Evolutionary conservation across 2,888 invertebrate genomes (phyloP).

Genomic region (Pseudoips prasinana): DNA sequence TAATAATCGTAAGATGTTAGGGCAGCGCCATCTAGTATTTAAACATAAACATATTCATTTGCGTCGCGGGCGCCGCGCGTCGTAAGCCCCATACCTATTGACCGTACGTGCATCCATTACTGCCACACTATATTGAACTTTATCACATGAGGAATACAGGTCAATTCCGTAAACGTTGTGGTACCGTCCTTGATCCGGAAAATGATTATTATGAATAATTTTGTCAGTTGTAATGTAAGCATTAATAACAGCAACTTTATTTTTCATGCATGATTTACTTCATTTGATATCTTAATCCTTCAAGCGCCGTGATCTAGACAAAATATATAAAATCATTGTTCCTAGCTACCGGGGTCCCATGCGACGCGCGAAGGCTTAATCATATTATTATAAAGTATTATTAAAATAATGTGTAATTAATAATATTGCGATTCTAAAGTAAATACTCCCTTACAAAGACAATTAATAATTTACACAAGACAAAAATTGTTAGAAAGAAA

Average conservation of each 20-base stretch:
- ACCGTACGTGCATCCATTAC: slow-evolving; percentile 8
- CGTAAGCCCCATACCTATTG: slow-evolving; percentile 1
- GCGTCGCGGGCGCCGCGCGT: slow-evolving; percentile 8
- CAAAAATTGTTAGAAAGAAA: slow-evolving; percentile 2
- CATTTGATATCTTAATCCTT: slow-evolving; percentile 2
- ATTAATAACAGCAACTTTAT: slow-evolving; percentile 2
- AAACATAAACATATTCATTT: slow-evolving; percentile 10
- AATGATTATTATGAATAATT: slow-evolving; percentile 10
- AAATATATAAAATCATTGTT: slow-evolving; percentile 2
- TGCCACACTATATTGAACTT: slow-evolving; percentile 5
- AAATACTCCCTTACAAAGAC: slow-evolving; percentile 1
- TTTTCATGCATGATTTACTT: slow-evolving; percentile 2
- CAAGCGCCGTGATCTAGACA: slow-evolving; percentile 2
- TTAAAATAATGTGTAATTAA: slow-evolving; percentile 2
- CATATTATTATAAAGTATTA: slow-evolving; percentile 2
- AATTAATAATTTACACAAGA: slow-evolving; percentile 2
- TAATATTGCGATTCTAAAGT: slow-evolving; percentile 2
- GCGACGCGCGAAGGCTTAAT: slow-evolving; percentile 2
- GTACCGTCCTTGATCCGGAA: slow-evolving; percentile 10
- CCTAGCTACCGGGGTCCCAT: slow-evolving; percentile 2
- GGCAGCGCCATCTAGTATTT: slow-evolving; percentile 6
- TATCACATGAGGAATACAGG: slow-evolving; percentile 8
- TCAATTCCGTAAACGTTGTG: slow-evolving; percentile 9
- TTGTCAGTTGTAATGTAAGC: slow-evolving; percentile 4
- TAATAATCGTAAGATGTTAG: slow-evolving; percentile 6